phyloP scores from a whole-genome alignment of 2,888 invertebrate genomes.

The Colostygia pectinataria region DNA sequence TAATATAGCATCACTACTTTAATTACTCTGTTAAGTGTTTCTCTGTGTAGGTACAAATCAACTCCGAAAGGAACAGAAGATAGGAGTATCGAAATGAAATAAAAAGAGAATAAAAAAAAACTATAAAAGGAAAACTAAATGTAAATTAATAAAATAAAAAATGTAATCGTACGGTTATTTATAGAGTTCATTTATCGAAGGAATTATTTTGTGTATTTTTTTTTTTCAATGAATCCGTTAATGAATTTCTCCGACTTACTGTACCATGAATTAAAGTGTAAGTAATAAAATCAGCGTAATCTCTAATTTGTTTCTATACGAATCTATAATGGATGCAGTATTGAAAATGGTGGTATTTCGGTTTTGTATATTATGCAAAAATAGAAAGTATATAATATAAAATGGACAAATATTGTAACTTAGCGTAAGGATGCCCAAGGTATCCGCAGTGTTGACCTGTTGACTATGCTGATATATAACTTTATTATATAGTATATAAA shows the following conservation, averaged over 20 bases:
- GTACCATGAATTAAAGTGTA: slow-evolving; percentile 60
- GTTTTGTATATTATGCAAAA: slow-evolving; percentile 72
- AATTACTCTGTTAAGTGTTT: slow-evolving; percentile 79
- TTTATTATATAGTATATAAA: slow-evolving; percentile 45
- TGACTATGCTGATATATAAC: slow-evolving; percentile 63
- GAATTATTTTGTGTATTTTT: slow-evolving; percentile 42
- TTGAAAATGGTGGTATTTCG: slow-evolving; percentile 66
- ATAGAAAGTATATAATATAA: slow-evolving; percentile 76
- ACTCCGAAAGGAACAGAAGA: slow-evolving; percentile 69
- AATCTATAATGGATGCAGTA: slow-evolving; percentile 71
- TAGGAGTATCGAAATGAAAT: slow-evolving; percentile 64
- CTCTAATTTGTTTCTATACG: slow-evolving; percentile 59
- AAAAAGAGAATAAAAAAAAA: slow-evolving; percentile 52
- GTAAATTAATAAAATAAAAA: slow-evolving; percentile 41
- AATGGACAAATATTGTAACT: slow-evolving; percentile 69
- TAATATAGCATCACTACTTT: slow-evolving; percentile 70
- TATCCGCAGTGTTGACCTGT: slow-evolving; percentile 77
- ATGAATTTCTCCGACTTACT: slow-evolving; percentile 60
- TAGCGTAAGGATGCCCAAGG: slow-evolving; percentile 81
- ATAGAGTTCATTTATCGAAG: slow-evolving; percentile 32
- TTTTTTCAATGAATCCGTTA: slow-evolving; percentile 38
- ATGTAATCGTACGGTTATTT: slow-evolving; percentile 52
- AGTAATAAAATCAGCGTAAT: slow-evolving; percentile 58
- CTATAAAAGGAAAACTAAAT: slow-evolving; percentile 49
- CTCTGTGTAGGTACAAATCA: slow-evolving; percentile 80